phyloP scores from a whole-genome alignment of 2,113 vertebrate genomes.

The Misgurnus anguillicaudatus region DNA sequence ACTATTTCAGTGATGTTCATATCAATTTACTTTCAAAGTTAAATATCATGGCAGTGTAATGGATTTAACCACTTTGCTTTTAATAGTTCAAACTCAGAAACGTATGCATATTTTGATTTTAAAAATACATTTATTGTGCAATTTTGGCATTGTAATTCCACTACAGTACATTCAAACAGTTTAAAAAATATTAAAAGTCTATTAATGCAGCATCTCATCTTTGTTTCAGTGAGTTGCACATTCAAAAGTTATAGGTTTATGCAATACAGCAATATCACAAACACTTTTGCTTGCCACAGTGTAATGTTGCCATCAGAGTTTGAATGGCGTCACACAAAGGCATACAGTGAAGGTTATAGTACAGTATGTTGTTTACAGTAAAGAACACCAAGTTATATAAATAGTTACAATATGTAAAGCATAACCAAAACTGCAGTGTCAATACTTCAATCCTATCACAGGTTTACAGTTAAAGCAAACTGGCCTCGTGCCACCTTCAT shows the following conservation, averaged over 20 bases:
- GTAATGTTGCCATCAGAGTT: no score
- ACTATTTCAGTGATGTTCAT: no score
- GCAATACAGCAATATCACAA: no score
- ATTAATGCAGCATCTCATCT: not conserved
- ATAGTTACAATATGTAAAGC: not conserved
- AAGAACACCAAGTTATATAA: constrained; percentile 2
- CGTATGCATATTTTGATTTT: no score
- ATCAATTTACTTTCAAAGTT: no score
- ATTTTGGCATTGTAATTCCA: not conserved
- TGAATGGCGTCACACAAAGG: no score
- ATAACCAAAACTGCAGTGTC: not conserved
- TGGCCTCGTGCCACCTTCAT: not conserved
- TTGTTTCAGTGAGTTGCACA: no score
- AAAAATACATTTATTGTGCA: not conserved
- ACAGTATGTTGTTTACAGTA: not conserved
- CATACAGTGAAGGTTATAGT: not conserved
- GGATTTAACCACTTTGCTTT: no score
- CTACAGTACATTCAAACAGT: not conserved
- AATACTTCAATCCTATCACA: not conserved
- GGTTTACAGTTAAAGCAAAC: not conserved
- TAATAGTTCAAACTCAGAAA: no score
- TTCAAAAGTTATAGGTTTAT: no score
- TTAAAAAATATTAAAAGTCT: not conserved
- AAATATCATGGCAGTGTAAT: no score
- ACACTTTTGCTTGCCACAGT: no score